Evolutionary conservation across 2,888 invertebrate genomes (phyloP).

Genomic region (Flexamia atlantica): DNA sequence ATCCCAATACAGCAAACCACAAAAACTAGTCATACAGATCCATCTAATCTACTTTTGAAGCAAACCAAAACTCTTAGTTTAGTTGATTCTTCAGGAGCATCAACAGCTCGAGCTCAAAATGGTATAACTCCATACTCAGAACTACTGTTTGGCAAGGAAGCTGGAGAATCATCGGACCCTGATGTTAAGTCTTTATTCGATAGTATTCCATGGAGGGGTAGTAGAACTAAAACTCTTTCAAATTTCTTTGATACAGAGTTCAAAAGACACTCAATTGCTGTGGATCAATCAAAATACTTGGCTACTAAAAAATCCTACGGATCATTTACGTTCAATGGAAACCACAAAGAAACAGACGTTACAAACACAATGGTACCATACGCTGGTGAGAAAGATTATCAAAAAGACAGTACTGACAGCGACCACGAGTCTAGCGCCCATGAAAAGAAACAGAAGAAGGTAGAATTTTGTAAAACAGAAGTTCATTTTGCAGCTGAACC

Average conservation of each 20-base stretch:
- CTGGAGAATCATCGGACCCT: neutral
- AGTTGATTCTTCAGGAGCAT: neutral
- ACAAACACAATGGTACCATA: constrained; percentile 9
- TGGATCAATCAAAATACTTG: constrained; percentile 63
- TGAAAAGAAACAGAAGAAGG: constrained; percentile 82
- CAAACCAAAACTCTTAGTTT: constrained; percentile 59
- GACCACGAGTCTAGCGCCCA: constrained; percentile 69
- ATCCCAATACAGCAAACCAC: constrained; percentile 63
- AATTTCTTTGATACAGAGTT: constrained; percentile 62
- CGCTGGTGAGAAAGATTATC: constrained; percentile 44
- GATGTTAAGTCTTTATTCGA: constrained; percentile 36
- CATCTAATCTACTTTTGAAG: constrained; percentile 59
- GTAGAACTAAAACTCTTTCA: constrained; percentile 60
- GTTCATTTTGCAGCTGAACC: constrained; percentile 92
- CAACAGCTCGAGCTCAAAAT: constrained; percentile 14
- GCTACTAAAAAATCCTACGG: constrained; percentile 54
- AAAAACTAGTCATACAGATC: constrained; percentile 59
- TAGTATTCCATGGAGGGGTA: constrained; percentile 34
- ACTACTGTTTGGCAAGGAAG: constrained; percentile 58
- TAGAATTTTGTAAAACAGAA: constrained; percentile 93
- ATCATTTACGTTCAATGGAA: constrained; percentile 39
- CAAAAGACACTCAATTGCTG: constrained; percentile 64
- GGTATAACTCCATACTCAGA: constrained; percentile 61
- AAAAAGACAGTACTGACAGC: constrained; percentile 47
- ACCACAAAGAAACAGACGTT: neutral